Evolutionary conservation across 2,888 invertebrate species (phyloP).

Genomic region (Pseudococcus jackbeardsleyi): DNA sequence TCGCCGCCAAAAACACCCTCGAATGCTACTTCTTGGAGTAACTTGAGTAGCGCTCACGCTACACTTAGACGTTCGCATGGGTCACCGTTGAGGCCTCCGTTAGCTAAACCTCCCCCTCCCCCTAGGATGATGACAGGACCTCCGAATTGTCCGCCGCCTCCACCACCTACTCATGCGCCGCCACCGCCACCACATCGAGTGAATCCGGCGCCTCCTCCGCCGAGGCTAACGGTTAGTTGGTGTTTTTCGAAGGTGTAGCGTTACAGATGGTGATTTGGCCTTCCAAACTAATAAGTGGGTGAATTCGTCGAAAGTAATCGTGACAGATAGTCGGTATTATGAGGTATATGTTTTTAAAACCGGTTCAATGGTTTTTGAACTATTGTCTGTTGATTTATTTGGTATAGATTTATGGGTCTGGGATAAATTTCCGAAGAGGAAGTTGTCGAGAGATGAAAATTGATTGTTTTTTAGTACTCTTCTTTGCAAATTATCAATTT

Average conservation of each 20-base stretch:
- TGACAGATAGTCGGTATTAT: not conserved
- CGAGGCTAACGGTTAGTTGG: slow-evolving; percentile 60
- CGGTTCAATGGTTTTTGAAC: too few species aligned
- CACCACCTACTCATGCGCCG: slow-evolving; percentile 69
- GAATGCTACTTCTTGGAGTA: slow-evolving; percentile 68
- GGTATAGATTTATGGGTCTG: too few species aligned
- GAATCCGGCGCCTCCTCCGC: slow-evolving; percentile 66
- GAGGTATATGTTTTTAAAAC: too few species aligned
- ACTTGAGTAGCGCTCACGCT: slow-evolving; percentile 69
- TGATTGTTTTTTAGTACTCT: too few species aligned
- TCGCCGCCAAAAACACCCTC: slow-evolving; percentile 68
- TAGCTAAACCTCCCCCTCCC: slow-evolving; percentile 75
- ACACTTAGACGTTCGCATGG: slow-evolving; percentile 66
- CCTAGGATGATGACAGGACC: slow-evolving; percentile 68
- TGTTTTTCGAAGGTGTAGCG: not conserved
- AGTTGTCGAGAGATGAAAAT: too few species aligned
- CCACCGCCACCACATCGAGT: slow-evolving; percentile 66
- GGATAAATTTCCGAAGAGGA: too few species aligned
- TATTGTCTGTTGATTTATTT: too few species aligned
- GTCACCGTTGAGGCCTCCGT: slow-evolving; percentile 73
- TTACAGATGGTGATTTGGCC: not conserved
- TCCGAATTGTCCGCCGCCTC: slow-evolving; percentile 69
- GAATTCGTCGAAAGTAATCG: not conserved
- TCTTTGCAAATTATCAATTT: too few species aligned
- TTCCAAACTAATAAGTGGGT: not conserved